Evolutionary conservation across 2,113 vertebrate genomes (phyloP).

Genomic region (Cheirogaleus medius): DNA sequence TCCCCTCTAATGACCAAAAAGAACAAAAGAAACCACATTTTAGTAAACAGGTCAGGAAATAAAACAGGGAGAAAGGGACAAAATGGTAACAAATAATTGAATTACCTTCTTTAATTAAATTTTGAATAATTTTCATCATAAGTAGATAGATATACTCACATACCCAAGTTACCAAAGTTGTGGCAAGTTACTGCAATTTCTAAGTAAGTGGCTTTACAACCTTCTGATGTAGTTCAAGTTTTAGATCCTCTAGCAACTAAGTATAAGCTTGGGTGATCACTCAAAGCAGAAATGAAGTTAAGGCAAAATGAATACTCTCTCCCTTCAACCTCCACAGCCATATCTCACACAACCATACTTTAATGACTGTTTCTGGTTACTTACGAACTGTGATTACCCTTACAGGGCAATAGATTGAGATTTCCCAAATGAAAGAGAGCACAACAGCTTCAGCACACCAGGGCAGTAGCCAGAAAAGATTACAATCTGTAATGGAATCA

Average conservation of each 20-base stretch:
- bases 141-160: neutral
- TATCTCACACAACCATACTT: constrained; percentile 14
- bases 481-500: constrained; percentile 19
- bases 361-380: constrained; percentile 35
- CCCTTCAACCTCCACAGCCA: neutral
- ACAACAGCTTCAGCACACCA: constrained; percentile 1
- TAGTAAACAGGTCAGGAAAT: constrained; percentile 18
- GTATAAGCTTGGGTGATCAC: constrained; percentile 58
- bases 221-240: constrained; percentile 39
- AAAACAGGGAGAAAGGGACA: neutral
- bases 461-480: constrained; percentile 9
- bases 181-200: constrained; percentile 34
- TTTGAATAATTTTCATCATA: constrained; percentile 32
- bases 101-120: constrained; percentile 16
- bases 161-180: constrained; percentile 21
- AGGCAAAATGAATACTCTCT: constrained; percentile 34
- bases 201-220: constrained; percentile 47
- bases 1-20: neutral
- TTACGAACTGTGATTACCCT: constrained; percentile 19
- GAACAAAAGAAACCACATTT: constrained; percentile 7
- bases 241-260: constrained; percentile 57
- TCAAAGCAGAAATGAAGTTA: constrained; percentile 58
- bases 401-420: neutral
- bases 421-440: constrained; percentile 16
- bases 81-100: constrained; percentile 18